Percentiles rank a stretch among this genome's conserved stretches.
Conservation (phyloP, 1,140 invertebrate genomes). For the Tetranychus urticae region DNA sequence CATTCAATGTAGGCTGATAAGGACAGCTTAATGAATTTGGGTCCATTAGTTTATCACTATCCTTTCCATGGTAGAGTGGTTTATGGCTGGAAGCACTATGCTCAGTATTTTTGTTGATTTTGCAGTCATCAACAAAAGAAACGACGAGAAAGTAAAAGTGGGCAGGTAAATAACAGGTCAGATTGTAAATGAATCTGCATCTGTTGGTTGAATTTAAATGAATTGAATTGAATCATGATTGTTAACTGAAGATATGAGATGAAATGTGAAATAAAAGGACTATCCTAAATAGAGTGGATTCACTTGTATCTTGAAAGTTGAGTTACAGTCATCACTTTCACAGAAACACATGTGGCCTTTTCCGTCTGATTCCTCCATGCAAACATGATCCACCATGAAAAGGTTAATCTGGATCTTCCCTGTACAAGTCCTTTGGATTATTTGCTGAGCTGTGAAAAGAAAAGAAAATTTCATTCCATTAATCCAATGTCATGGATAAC, state of each 20-base stretch:
- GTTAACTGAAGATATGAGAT: no score
- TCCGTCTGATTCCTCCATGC: constrained; percentile 89
- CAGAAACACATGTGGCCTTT: constrained; percentile 93
- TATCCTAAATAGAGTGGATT: no score
- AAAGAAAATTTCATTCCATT: background rate
- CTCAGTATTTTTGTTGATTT: no score
- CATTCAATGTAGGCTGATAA: constrained; percentile 1
- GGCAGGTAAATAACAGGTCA: no score
- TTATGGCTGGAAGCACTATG: background rate
- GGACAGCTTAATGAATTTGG: background rate
- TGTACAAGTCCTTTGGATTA: constrained; percentile 60
- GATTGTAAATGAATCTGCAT: no score
- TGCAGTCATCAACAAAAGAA: no score
- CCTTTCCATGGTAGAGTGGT: background rate
- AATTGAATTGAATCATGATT: no score
- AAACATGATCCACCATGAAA: constrained; percentile 93
- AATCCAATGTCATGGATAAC: no score
- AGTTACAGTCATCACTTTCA: constrained; percentile 83
- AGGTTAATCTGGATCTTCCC: constrained; percentile 78
- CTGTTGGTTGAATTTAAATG: no score
- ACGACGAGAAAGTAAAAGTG: no score
- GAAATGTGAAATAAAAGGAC: no score
- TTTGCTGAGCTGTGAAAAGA: constrained; percentile 8
- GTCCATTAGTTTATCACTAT: background rate
- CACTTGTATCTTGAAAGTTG: no score